phyloP scores from a whole-genome alignment of 2,113 vertebrate genomes.

The Aix galericulata region DNA sequence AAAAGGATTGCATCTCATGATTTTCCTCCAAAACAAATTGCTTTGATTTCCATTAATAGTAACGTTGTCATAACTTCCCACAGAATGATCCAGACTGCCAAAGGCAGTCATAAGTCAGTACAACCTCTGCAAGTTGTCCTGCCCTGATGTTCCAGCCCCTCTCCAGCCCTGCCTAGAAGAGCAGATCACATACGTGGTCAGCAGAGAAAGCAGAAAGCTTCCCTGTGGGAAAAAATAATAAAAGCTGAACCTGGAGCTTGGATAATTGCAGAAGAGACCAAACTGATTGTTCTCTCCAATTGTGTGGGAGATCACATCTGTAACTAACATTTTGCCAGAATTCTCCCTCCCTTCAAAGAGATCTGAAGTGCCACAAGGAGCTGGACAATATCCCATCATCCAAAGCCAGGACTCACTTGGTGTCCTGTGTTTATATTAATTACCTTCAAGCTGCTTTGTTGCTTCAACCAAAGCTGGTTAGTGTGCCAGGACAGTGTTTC shows the following conservation, averaged over 20 bases:
- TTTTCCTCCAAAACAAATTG: neutral
- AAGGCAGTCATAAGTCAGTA: neutral
- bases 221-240: neutral
- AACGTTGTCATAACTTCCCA: neutral
- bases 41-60: neutral
- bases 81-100: neutral
- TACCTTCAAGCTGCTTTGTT: neutral
- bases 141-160: neutral
- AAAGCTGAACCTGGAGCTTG: neutral
- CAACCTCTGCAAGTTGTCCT: neutral
- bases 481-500: neutral
- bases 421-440: neutral
- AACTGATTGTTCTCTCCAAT: neutral
- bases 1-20: neutral
- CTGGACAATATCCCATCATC: neutral
- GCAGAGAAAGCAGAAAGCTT: neutral
- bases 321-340: neutral
- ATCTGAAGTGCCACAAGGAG: neutral
- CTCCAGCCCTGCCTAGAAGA: neutral
- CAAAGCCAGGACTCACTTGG: fast-evolving
- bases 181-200: fast-evolving
- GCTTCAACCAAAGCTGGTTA: neutral
- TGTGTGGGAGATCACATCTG: neutral
- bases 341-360: neutral
- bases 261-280: neutral